Evolutionary conservation across 64 coral and sea anemone species (phyloP), one percentile per base, ranked within the genome.

Genomic region (Porites australiensis): DNA sequence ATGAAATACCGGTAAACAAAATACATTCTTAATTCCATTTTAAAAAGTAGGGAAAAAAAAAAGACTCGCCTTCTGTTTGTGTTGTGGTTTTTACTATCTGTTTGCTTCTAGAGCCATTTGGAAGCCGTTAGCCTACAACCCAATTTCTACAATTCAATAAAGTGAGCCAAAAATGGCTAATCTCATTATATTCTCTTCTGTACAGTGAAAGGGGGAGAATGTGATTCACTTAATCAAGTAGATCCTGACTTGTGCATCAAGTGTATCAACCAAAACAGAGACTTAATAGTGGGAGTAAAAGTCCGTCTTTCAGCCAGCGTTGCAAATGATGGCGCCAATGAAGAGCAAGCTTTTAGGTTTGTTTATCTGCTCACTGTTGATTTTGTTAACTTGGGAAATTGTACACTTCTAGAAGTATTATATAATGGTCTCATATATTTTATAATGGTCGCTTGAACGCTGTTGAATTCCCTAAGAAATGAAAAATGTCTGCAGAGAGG

Each of bases 141-240:
- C 27, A 37, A 37, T 0, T 37, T 37, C 27, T 37, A 37, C 27
- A 37, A 37, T 37, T 37, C 27, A 1, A 37, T 37, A 37, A 37
- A 37, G 27, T 37, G 27, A 37, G 1, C 27, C 27, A 37, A 37
- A 37, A 37, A 66, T 2, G 5, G 46, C 62, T 61, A 0, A 71
- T 86, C n/a, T 71, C 54, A 2, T 4, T 20, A 8, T 15, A 19
- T 72, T 19, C 12, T 53, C 20, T 88, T 47, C 16, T 77, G 13
- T 44, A 15, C 46, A 91, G 89, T 70, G 45, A 46, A 61, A 49
- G 96, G 96, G 15, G 96, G 96, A 60, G 96, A 98, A 47, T 95
- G 93, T 75, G 93, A 98, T 59, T 95, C 96, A 9, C 86, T 95
- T 4, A 98, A 95, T 43, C 96, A 98, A 92, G 93, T 98, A 27